phyloP scores from a whole-genome alignment of 2,888 invertebrate species.

The Chrysolina oricalcia region DNA sequence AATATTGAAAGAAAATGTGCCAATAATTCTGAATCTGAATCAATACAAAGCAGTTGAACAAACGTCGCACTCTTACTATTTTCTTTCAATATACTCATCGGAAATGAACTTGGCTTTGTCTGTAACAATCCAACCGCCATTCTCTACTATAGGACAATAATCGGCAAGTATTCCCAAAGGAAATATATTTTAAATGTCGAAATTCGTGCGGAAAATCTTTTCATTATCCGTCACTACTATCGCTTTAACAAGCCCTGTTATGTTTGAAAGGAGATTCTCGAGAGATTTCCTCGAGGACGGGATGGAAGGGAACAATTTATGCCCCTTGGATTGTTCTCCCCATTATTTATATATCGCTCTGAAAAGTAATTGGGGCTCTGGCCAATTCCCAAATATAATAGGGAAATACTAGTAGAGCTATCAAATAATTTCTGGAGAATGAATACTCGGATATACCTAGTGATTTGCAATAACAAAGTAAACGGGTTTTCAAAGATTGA shows the following conservation, averaged over 20 bases:
- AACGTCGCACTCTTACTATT: background rate
- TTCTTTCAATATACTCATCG: background rate
- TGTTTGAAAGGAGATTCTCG: conserved; percentile 29
- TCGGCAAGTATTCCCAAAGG: conserved; percentile 62
- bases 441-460: background rate
- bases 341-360: conserved; percentile 28
- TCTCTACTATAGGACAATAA: conserved; percentile 36
- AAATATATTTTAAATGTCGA: conserved; percentile 67
- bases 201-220: conserved; percentile 70
- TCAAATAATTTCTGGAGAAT: background rate
- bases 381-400: conserved; percentile 10
- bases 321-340: conserved; percentile 16
- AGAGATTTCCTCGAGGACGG: conserved; percentile 4
- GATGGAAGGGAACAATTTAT: conserved; percentile 20
- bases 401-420: background rate
- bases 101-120: background rate
- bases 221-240: conserved; percentile 63
- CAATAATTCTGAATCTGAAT: background rate
- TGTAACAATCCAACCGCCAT: background rate
- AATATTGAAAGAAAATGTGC: background rate
- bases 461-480: too few species aligned
- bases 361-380: conserved; percentile 18
- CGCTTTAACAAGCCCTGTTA: conserved; percentile 57
- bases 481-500: too few species aligned
- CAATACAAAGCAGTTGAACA: background rate